Evolutionary conservation across 2,797 vertebrate species (phyloP).

Genomic region (Microchirus variegatus): DNA sequence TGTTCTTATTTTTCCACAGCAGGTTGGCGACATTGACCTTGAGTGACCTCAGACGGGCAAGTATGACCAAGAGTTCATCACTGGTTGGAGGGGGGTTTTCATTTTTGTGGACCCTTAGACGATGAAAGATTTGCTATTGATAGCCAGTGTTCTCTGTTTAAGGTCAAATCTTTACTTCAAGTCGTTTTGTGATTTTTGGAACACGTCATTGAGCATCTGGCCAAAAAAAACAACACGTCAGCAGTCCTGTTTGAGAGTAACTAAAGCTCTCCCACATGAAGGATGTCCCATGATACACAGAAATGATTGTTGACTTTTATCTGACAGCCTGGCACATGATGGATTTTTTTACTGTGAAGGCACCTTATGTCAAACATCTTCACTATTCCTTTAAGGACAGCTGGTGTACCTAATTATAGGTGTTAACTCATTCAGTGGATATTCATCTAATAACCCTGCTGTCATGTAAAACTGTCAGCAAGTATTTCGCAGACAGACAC

Average conservation of each 20-base stretch:
- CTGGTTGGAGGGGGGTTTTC: slow-evolving; percentile 14
- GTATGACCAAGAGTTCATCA: slow-evolving; percentile 16
- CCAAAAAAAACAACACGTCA: slow-evolving; percentile 1
- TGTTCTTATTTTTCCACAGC: slow-evolving; percentile 17
- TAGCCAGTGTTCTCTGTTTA: neutral
- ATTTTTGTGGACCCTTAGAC: slow-evolving; percentile 19
- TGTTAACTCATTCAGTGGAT: slow-evolving; percentile 11
- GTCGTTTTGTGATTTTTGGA: neutral
- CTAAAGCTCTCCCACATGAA: too few relatives aligned
- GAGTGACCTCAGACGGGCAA: slow-evolving; percentile 17
- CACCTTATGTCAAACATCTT: slow-evolving; percentile 8
- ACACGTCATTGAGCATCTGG: slow-evolving; percentile 1
- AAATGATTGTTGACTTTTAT: slow-evolving; percentile 2
- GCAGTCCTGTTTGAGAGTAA: neutral
- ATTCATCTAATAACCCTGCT: slow-evolving; percentile 28
- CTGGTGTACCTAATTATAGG: slow-evolving; percentile 12
- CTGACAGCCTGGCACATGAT: neutral
- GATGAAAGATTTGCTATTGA: too few relatives aligned
- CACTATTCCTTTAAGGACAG: slow-evolving; percentile 10
- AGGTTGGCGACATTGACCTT: slow-evolving; percentile 5
- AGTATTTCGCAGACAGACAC: slow-evolving; percentile 35
- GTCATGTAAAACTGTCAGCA: slow-evolving; percentile 28
- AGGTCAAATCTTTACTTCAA: neutral
- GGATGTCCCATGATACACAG: neutral
- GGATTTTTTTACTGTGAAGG: too few relatives aligned